Evolutionary conservation across 2,797 vertebrate genomes (phyloP).

Genomic region (Peromyscus melanophrys): DNA sequence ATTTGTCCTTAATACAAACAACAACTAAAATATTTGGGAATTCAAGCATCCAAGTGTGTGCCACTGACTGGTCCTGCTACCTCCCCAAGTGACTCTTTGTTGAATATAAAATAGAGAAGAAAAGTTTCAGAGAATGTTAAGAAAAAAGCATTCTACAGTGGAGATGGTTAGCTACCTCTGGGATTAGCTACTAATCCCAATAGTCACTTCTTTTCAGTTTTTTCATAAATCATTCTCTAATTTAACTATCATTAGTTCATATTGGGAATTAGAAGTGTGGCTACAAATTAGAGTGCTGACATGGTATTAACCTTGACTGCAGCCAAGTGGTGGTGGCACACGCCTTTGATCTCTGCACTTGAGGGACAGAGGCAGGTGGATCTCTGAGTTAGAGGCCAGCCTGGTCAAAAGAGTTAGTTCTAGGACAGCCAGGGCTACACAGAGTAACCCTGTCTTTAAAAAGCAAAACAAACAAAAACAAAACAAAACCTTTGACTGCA

Average conservation of each 20-base stretch:
- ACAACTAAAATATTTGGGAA: constrained; percentile 80
- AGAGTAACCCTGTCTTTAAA: not conserved
- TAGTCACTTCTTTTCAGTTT: constrained; percentile 80
- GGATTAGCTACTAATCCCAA: constrained; percentile 59
- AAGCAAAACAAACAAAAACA: not conserved
- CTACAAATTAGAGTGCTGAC: constrained; percentile 71
- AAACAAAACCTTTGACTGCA: not conserved
- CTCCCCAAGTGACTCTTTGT: constrained; percentile 79
- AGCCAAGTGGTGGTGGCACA: not conserved
- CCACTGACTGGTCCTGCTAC: constrained; percentile 75
- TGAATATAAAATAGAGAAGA: constrained; percentile 73
- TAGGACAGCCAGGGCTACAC: not conserved
- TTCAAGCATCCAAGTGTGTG: constrained; percentile 76
- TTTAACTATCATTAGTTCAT: constrained; percentile 80
- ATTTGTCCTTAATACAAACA: constrained; percentile 85
- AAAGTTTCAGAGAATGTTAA: constrained; percentile 71
- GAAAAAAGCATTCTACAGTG: constrained; percentile 56
- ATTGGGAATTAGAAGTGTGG: constrained; percentile 77
- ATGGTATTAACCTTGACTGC: constrained; percentile 70
- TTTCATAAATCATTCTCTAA: constrained; percentile 85
- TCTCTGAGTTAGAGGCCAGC: not conserved
- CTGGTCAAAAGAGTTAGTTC: not conserved
- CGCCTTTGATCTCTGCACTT: not conserved
- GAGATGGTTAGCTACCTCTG: constrained; percentile 77
- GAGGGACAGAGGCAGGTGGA: not conserved